These are phyloP conservation scores for Metridium senile DNA, from an alignment of 92 coral and sea anemone species.

Conservation along the genomic window DNA sequence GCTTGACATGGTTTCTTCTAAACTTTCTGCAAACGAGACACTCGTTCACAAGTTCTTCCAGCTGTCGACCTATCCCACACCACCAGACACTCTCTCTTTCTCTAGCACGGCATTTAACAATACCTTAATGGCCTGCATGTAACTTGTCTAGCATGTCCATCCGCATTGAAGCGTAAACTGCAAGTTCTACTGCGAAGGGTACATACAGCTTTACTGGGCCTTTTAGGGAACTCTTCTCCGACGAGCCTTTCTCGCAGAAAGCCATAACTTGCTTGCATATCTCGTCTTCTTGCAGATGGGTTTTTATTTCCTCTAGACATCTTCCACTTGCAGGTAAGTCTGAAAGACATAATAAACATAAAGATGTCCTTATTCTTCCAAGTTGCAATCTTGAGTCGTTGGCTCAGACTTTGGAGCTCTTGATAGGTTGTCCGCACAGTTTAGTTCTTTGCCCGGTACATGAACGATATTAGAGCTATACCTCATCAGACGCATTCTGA, in stretches of 20 bases:
- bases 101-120: conserved; percentile 51
- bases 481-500: conserved; percentile 42
- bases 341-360: conserved; percentile 35
- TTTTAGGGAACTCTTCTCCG: conserved; percentile 24
- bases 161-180: conserved; percentile 41
- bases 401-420: conserved; percentile 25
- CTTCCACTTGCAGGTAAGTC: conserved; percentile 37
- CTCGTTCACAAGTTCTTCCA: conserved; percentile 42
- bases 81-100: conserved; percentile 53
- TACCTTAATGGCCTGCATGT: conserved; percentile 52
- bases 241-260: conserved; percentile 29
- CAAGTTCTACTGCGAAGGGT: conserved; percentile 30
- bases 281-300: conserved; percentile 31
- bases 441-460: conserved; percentile 27
- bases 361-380: conserved; percentile 18
- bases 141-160: conserved; percentile 44
- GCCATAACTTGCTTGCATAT: conserved; percentile 34
- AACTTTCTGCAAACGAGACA: conserved; percentile 40
- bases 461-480: conserved; percentile 24
- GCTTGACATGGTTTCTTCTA: conserved; percentile 33
- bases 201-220: conserved; percentile 25
- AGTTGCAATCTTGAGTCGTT: conserved; percentile 10
- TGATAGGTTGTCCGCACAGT: conserved; percentile 30
- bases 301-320: conserved; percentile 28
- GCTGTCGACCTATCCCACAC: conserved; percentile 59